A percentile compares a stretch with the other conserved stretches of the same genome.
phyloP scores from a whole-genome alignment of 2,113 vertebrate genomes.

The Xiphophorus maculatus region DNA sequence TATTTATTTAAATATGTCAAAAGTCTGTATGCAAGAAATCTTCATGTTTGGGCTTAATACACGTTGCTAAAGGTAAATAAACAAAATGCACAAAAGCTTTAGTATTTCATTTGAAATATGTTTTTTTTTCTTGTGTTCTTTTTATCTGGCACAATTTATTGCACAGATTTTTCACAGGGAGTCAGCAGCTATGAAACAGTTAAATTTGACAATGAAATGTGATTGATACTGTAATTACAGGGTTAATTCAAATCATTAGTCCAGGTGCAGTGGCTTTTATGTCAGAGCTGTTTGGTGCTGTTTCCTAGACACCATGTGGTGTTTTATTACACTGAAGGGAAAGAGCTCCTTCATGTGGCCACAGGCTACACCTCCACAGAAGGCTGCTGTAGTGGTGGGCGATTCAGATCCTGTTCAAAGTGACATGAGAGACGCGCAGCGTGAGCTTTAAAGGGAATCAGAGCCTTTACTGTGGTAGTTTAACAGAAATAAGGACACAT shows the following conservation, averaged over 20 bases:
- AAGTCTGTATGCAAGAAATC: neutral
- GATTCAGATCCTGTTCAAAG: slow-evolving; percentile 28
- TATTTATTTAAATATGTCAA: neutral
- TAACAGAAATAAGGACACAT: neutral
- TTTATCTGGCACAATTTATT: neutral
- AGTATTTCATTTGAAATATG: neutral
- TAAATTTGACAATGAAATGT: neutral
- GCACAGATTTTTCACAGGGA: neutral
- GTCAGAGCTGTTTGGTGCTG: slow-evolving; percentile 4
- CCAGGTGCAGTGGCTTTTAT: neutral
- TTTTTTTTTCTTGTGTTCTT: neutral
- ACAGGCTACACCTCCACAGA: neutral
- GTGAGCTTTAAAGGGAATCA: neutral
- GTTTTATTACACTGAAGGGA: slow-evolving; percentile 12
- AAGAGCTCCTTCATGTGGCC: slow-evolving; percentile 58
- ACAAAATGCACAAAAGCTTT: neutral
- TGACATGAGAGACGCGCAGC: slow-evolving; percentile 3
- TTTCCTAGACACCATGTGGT: slow-evolving; percentile 2
- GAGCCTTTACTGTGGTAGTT: neutral
- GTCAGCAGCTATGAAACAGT: neutral
- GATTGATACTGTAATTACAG: neutral
- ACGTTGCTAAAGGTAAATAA: neutral
- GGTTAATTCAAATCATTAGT: neutral
- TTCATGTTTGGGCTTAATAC: neutral
- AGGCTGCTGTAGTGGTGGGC: slow-evolving; percentile 17